These are phyloP conservation scores for Embiotoca jacksoni DNA, from an alignment of 2,113 vertebrate genomes.

Conservation along the genomic window DNA sequence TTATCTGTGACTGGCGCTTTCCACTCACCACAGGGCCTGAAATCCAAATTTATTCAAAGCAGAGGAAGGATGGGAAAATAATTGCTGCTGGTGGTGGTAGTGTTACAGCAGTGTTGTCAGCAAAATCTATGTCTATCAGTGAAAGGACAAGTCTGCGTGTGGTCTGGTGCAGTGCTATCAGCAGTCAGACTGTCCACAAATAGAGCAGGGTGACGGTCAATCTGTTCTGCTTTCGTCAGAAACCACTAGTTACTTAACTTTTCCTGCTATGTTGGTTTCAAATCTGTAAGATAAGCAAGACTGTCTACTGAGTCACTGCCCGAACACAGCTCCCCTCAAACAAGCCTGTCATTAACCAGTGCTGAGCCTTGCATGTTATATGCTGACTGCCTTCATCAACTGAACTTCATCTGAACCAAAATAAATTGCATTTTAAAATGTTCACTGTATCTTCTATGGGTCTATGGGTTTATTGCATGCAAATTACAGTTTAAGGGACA, in stretches of 20 bases:
- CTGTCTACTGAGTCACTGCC: too few species aligned
- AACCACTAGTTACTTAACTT: neutral
- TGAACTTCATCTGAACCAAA: too few species aligned
- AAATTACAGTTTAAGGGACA: too few species aligned
- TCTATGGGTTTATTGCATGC: too few species aligned
- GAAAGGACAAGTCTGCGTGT: neutral
- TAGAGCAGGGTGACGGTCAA: neutral
- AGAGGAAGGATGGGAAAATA: neutral
- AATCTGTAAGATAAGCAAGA: neutral
- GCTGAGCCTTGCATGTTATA: too few species aligned
- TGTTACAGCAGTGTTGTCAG: neutral
- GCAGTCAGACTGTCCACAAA: neutral
- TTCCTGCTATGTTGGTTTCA: neutral
- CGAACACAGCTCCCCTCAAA: too few species aligned
- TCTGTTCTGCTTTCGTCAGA: neutral
- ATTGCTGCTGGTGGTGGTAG: neutral
- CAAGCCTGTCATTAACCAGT: too few species aligned
- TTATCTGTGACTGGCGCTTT: neutral
- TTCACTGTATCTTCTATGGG: too few species aligned
- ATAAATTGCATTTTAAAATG: too few species aligned
- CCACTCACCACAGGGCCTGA: neutral
- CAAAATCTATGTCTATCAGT: neutral
- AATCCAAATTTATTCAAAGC: constrained; percentile 11
- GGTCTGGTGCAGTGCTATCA: neutral
- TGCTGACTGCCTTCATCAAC: too few species aligned